These are phyloP conservation scores for Cryptoprocta ferox DNA, from an alignment of 2,797 vertebrate genomes.

Conservation along the genomic window DNA sequence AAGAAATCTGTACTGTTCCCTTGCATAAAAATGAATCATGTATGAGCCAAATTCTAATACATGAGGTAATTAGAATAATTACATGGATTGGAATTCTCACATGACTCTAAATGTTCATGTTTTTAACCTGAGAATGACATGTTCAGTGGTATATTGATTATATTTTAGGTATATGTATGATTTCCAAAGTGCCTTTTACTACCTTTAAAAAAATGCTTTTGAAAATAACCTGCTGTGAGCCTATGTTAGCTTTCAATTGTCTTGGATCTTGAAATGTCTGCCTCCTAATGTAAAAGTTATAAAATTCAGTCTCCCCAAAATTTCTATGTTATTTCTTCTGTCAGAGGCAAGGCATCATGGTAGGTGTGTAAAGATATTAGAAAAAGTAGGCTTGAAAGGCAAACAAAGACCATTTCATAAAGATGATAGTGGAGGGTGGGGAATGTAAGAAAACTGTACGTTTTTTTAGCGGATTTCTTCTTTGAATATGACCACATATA, in stretches of 20 bases:
- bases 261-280: not conserved
- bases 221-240: not conserved
- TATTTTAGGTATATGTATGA: not conserved
- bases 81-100: not conserved
- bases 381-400: not conserved
- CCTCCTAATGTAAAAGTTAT: conserved; percentile 27
- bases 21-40: conserved; percentile 17
- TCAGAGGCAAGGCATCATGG: not conserved
- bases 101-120: not conserved
- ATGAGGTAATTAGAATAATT: not conserved
- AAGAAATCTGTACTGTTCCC: conserved; percentile 2
- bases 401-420: not conserved
- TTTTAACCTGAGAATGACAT: conserved; percentile 5
- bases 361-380: not conserved
- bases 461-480: not conserved
- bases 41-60: not conserved
- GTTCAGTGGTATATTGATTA: not conserved
- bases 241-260: not conserved
- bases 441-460: not conserved
- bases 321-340: conserved; percentile 6
- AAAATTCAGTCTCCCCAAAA: conserved; percentile 8
- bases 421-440: not conserved
- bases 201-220: not conserved
- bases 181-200: not conserved
- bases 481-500: not conserved